Base-by-base conservation (phyloP, 2,113 vertebrate species). In the Oryzias woworae region DNA sequence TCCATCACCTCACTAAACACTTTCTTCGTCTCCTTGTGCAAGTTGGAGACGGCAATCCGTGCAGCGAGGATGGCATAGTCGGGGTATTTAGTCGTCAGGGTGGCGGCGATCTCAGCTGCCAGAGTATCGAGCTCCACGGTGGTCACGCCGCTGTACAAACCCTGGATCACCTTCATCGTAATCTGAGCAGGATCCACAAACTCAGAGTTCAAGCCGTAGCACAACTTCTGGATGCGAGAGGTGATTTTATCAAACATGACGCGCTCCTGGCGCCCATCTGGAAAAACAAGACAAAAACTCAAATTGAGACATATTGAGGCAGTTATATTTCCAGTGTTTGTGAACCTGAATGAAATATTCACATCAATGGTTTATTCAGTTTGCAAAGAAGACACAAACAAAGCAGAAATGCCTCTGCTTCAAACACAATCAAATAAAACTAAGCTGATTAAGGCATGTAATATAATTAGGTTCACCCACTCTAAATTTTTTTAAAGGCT, bases 181-280 rank as follows among this genome's bases (percentile, higher is more conserved):
- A 99, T 99, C 87, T 99, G 96, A 4, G 97, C 93, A 0, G 97
- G 95, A 58, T 99, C 97, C 10, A 99, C 96, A 20, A 99, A 99
- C 64, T 99, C 97, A 0, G 92, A 70, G 14, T 98, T 99, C 64
- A 99, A 94, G 7, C 97, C 95, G 0, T 98, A 99, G 86, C 97
- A 99, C 7, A 99, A 93, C 80, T 99, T 99, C 93, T 99, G 97
- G 87, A 99, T 98, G 18, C 97, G 92, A 1, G 94, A 98, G 0
- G 97, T 99, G 88, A 99, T 99, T 87, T 99, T 99, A 85, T 98
- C 97, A 0, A 99, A 99, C 97, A 99, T 99, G 80, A 99, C 93
- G 0, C 96, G 94, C 87, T 99, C 97, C 16, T 98, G 95, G 80
- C 95, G 95, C 14, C 97, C 96, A 91, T 98, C 97, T 99, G 80